Conservation (phyloP, 92 coral and sea anemone species). For the Phenganax subtilis region DNA sequence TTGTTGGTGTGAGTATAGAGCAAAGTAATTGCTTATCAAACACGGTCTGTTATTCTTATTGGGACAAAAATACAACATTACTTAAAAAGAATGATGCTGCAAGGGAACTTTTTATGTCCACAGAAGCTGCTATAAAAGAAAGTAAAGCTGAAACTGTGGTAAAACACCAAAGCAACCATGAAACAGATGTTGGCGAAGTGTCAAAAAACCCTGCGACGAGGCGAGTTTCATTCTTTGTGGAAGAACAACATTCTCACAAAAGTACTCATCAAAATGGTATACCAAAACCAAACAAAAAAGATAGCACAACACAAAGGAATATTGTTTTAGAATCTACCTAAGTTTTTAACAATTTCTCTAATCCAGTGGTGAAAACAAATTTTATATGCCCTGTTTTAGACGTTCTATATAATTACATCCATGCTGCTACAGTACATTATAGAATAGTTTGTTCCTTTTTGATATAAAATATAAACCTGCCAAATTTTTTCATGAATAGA, state of each 20-base stretch:
- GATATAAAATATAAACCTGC: too few species aligned
- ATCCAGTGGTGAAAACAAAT: too few species aligned
- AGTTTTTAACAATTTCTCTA: too few species aligned
- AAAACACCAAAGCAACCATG: conserved; percentile 16
- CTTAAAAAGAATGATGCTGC: not conserved
- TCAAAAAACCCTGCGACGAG: not conserved
- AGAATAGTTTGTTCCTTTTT: too few species aligned
- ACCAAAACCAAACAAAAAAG: too few species aligned
- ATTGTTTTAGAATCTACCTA: too few species aligned
- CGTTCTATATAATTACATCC: too few species aligned
- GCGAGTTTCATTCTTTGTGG: not conserved
- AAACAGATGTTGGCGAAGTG: not conserved
- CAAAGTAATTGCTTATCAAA: conserved; percentile 9
- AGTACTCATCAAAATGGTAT: not conserved
- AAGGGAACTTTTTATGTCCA: not conserved
- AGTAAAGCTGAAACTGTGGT: conserved; percentile 2
- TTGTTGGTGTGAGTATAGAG: conserved; percentile 8
- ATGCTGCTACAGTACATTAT: too few species aligned
- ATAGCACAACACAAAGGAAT: not conserved
- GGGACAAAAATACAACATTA: not conserved
- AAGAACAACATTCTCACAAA: not conserved
- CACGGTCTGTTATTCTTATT: not conserved
- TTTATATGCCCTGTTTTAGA: too few species aligned
- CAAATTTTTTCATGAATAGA: too few species aligned
- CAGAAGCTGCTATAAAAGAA: not conserved